phyloP scores from a whole-genome alignment of 2,113 vertebrate genomes.

The Charadrius vociferus region DNA sequence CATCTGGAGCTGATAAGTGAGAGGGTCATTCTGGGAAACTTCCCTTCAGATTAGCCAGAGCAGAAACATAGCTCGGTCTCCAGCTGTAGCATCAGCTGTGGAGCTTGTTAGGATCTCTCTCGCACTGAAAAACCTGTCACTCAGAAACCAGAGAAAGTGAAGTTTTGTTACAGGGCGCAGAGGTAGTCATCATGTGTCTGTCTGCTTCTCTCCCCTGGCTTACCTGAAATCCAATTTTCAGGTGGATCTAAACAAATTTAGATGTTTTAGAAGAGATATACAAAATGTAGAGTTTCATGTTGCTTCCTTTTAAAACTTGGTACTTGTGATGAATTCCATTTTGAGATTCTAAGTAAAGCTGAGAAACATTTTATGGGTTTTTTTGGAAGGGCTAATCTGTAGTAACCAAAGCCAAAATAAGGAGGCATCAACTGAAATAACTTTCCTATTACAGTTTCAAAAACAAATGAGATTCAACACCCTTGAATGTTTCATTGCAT shows the following conservation, averaged over 20 bases:
- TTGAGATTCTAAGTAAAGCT: neutral
- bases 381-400: neutral
- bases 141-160: neutral
- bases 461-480: neutral
- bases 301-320: neutral
- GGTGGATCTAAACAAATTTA: neutral
- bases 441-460: neutral
- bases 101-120: neutral
- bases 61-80: neutral
- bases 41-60: neutral
- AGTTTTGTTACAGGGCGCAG: neutral
- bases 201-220: neutral
- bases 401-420: neutral
- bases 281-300: neutral
- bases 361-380: neutral
- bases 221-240: neutral
- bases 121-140: neutral
- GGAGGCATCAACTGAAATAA: neutral
- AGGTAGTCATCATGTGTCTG: neutral
- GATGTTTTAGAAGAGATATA: neutral
- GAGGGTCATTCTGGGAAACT: neutral
- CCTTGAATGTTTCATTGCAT: neutral
- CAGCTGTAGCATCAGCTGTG: fast-evolving
- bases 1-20: neutral
- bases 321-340: neutral